Evolutionary conservation across 2,797 vertebrate species (phyloP).

Genomic region (Saxicola maurus): DNA sequence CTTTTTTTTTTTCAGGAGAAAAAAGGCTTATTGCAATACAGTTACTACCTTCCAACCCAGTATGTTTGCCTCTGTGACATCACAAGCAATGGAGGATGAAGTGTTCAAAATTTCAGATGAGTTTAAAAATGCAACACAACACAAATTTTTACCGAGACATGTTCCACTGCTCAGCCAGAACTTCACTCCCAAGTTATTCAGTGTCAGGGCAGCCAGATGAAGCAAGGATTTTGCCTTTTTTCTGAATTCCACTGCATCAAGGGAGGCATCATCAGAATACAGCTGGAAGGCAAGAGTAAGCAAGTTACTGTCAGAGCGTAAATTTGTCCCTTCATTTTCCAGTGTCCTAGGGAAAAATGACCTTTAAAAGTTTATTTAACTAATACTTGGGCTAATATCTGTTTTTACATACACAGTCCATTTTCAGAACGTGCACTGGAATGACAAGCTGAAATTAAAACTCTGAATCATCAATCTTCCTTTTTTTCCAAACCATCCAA

Average conservation of each 20-base stretch:
- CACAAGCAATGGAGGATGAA: not conserved
- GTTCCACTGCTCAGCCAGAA: slow-evolving; percentile 98
- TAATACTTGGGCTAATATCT: not conserved
- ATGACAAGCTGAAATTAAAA: not conserved
- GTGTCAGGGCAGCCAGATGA: slow-evolving; percentile 76
- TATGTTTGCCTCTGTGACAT: not conserved
- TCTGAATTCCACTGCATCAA: slow-evolving; percentile 82
- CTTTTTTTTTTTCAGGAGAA: not conserved
- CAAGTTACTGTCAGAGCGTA: not conserved
- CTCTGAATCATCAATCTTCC: not conserved
- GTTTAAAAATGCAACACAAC: not conserved
- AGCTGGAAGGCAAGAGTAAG: slow-evolving; percentile 64
- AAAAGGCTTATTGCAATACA: not conserved
- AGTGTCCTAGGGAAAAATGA: not conserved
- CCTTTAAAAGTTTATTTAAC: not conserved
- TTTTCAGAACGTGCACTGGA: not conserved
- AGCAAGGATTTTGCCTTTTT: slow-evolving; percentile 87
- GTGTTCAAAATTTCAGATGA: not conserved
- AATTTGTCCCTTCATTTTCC: not conserved
- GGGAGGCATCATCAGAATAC: slow-evolving; percentile 85
- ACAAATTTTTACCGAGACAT: slow-evolving; percentile 82
- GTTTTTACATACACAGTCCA: not conserved
- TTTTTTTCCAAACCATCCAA: not conserved
- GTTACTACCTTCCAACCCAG: not conserved
- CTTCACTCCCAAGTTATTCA: slow-evolving; percentile 75